Conservation (phyloP, 2,797 vertebrate genomes). For the Sebastes hubbsi region DNA sequence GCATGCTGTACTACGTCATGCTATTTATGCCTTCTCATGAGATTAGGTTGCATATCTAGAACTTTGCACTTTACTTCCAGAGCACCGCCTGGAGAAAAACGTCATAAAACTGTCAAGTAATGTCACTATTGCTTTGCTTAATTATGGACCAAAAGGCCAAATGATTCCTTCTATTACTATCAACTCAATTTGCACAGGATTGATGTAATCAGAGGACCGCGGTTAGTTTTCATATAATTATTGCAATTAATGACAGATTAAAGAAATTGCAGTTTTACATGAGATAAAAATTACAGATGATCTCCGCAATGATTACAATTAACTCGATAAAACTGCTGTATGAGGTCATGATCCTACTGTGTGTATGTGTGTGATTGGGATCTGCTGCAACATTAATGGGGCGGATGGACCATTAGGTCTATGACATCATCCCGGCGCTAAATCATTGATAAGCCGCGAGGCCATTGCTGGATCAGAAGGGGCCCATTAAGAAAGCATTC, state of each 20-base stretch:
- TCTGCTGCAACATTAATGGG: conserved; percentile 50
- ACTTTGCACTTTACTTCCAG: not conserved
- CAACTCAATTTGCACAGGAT: not conserved
- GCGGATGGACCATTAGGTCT: conserved; percentile 55
- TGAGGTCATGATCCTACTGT: conserved; percentile 23
- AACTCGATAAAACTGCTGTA: not conserved
- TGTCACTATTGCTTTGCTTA: not conserved
- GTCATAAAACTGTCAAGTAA: not conserved
- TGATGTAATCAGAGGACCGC: not conserved
- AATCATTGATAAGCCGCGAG: conserved; percentile 68
- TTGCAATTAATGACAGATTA: not conserved
- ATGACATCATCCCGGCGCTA: conserved; percentile 45
- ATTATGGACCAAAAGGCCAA: not conserved
- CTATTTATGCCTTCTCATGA: too few relatives aligned
- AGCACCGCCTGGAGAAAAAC: not conserved
- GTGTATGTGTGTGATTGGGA: not conserved
- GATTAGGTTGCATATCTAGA: not conserved
- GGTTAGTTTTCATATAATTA: not conserved
- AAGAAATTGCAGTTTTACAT: not conserved
- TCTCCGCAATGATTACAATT: not conserved
- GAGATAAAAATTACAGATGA: not conserved
- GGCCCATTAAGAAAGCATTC: conserved; percentile 49
- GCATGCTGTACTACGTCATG: too few relatives aligned
- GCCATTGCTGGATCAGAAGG: conserved; percentile 22
- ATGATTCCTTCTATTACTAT: not conserved